phyloP scores from a whole-genome alignment of 2,888 invertebrate genomes.

The Caenorhabditis afra region DNA sequence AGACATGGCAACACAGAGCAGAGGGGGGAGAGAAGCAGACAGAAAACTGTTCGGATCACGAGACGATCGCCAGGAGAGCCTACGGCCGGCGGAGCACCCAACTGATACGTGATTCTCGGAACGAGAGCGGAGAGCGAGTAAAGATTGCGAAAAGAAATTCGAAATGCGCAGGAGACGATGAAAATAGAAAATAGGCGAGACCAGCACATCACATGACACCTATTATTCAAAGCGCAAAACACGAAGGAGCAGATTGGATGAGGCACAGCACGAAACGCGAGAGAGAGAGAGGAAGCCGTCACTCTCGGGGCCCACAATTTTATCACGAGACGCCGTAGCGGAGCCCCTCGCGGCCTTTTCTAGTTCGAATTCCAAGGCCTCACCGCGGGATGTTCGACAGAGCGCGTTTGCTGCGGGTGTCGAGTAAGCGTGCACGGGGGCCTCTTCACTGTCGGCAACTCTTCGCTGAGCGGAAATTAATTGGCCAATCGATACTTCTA shows the following conservation, averaged over 20 bases:
- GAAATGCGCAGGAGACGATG: background rate
- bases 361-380: constrained; percentile 31
- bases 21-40: background rate
- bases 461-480: background rate
- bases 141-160: background rate
- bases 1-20: constrained; percentile 30
- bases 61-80: background rate
- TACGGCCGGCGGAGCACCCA: too few relatives aligned
- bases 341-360: constrained; percentile 44
- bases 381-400: constrained; percentile 10
- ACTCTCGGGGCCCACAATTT: constrained; percentile 9
- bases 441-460: background rate
- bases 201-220: constrained; percentile 23
- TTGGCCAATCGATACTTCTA: background rate
- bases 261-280: background rate
- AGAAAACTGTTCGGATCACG: background rate
- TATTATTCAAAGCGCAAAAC: constrained; percentile 33
- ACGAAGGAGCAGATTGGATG: constrained; percentile 18
- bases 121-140: background rate
- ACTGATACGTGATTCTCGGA: background rate
- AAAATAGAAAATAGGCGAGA: constrained; percentile 6
- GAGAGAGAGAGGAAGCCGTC: background rate
- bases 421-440: constrained; percentile 5
- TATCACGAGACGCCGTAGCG: constrained; percentile 35
- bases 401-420: constrained; percentile 21